Conservation (phyloP, 2,888 invertebrate species). For the Xanthorhoe spadicearia region DNA sequence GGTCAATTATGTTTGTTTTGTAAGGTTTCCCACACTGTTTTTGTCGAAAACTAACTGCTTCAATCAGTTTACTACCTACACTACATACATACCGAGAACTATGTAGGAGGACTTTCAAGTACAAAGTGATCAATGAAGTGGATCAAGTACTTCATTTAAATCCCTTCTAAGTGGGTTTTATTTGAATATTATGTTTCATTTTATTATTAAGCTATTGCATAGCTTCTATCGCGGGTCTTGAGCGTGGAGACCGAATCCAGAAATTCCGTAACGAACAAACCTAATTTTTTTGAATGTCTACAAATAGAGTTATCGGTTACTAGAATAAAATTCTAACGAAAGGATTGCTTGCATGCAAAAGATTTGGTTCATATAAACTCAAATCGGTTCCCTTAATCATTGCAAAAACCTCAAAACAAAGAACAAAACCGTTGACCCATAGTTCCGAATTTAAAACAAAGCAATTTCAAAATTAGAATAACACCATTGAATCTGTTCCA, state of each 20-base stretch:
- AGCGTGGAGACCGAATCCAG: too few species aligned
- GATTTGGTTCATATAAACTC: too few species aligned
- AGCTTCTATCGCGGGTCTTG: too few species aligned
- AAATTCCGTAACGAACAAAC: too few species aligned
- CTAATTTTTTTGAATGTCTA: too few species aligned
- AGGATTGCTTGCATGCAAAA: too few species aligned
- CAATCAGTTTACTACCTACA: background rate
- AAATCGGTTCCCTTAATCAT: background rate
- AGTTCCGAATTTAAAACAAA: constrained; percentile 35
- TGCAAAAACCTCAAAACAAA: constrained; percentile 9
- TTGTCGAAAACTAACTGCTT: background rate
- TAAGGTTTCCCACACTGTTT: constrained; percentile 28
- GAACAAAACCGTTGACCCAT: constrained; percentile 8
- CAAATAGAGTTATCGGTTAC: too few species aligned
- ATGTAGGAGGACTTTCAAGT: constrained; percentile 19
- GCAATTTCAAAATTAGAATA: constrained; percentile 56
- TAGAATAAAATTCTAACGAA: too few species aligned
- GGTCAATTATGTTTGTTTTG: constrained; percentile 20
- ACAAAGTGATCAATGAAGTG: constrained; percentile 9
- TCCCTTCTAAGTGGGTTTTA: background rate
- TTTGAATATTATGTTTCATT: background rate
- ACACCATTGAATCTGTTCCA: constrained; percentile 52
- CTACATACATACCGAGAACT: background rate
- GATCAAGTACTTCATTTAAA: constrained; percentile 10
- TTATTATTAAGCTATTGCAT: too few species aligned